phyloP scores from a whole-genome alignment of 2,797 vertebrate genomes.

The Enteromius radiatus region DNA sequence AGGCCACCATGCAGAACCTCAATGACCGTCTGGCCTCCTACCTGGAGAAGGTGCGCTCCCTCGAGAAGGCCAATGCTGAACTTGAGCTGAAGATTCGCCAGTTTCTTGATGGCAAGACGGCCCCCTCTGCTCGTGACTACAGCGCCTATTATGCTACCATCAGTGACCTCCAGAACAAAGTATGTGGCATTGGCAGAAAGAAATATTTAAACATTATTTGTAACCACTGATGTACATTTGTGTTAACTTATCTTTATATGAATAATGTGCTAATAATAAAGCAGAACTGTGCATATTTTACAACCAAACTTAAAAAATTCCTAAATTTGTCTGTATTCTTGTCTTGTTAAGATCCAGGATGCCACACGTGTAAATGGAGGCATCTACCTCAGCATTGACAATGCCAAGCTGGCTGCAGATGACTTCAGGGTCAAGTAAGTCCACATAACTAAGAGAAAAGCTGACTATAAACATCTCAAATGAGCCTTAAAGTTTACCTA shows the following conservation, averaged over 20 bases:
- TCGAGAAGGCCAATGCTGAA: conserved; percentile 83
- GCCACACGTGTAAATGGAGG: conserved; percentile 73
- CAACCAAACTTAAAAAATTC: background rate
- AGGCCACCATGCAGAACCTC: conserved; percentile 88
- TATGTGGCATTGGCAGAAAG: conserved; percentile 60
- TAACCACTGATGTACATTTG: background rate
- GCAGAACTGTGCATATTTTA: background rate
- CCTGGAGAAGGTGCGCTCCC: conserved; percentile 82
- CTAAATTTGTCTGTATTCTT: background rate
- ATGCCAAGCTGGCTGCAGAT: conserved; percentile 82
- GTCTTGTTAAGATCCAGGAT: conserved; percentile 75
- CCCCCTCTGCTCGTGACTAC: conserved; percentile 75
- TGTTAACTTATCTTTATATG: background rate
- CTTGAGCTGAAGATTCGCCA: conserved; percentile 86
- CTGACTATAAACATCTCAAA: background rate
- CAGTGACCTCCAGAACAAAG: conserved; percentile 82
- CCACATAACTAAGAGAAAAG: background rate
- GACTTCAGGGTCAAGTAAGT: conserved; percentile 88
- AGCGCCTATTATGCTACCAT: conserved; percentile 76
- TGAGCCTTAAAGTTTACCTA: background rate
- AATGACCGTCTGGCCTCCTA: conserved; percentile 89
- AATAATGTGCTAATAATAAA: background rate
- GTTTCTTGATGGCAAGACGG: conserved; percentile 75
- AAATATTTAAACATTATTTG: background rate
- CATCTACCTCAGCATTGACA: conserved; percentile 82